Evolutionary conservation across 2,888 invertebrate genomes (phyloP), one percentile per base, ranked within the genome.

Genomic region (Athetis lepigone): DNA sequence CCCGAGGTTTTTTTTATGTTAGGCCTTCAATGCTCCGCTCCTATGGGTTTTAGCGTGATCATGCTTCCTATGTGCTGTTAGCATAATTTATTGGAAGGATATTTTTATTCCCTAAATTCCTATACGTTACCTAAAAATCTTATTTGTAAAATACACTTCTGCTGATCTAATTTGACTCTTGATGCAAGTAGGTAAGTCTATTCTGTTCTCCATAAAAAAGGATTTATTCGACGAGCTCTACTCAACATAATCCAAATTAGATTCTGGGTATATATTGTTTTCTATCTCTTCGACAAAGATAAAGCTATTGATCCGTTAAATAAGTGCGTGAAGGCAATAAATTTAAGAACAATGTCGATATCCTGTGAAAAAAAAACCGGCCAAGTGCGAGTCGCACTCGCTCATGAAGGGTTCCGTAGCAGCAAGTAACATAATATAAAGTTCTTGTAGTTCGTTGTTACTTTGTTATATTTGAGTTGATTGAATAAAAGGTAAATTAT

Each of bases 201-300:
- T 72, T 63, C 51, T 49, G 23, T 39, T 33, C 40, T 23, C 29
- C 33, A 49, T 55, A 45, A 61, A 52, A 70, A 50, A 52, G 58
- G 21, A 56, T 63, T 37, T 70, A n/a, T 63, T 23, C 54, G 21
- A 7, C 23, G 40, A 39, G 33, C 11, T 8, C 11, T 54, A 60
- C 49, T 43, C 46, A 13, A 36, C 7, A 45, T 66, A 43, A 52
- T 58, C 18, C 33, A 74, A 77, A 77, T 74, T 56, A 54, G 61
- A 77, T 74, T 77, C n/a, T 16, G 4, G 16, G 2, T 19, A 46
- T 18, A 43, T 56, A 66, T 74, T 77, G 77, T 77, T 72, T 72
- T 49, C 40, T 43, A 47, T 25, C 39, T 54, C 9, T 43, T 23
- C 46, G 27, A 54, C 25, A 55, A 37, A 47, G n/a, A 16, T 21